Evolutionary conservation across 2,797 vertebrate species (phyloP), one percentile per base, ranked within the genome.

Genomic region (Hippoglossus hippoglossus): DNA sequence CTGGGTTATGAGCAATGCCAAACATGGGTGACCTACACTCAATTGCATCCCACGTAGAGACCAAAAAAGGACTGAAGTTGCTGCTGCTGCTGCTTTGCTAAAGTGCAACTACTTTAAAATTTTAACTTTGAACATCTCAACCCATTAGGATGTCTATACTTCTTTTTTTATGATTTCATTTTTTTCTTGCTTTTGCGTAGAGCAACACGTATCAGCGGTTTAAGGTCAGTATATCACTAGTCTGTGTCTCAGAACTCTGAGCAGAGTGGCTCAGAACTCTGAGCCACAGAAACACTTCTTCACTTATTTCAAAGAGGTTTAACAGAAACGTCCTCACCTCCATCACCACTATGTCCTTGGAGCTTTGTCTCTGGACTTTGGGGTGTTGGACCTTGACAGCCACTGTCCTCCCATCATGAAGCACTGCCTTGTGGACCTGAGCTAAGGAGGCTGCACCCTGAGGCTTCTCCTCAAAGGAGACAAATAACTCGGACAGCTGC

Each of bases 311-410:
- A 16, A 21, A 50, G 16, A 24, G 51, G 26, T 56, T 62, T 16
- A 66, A 36, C 44, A 49, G n/a, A 61, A 13, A 67, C 10, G n/a
- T 8, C 69, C 92, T 85, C 71, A 99, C 98, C 97, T 99, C 97
- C 93, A 99, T 99, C 75, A 98, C 93, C 34, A 96, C 74, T 78
- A 99, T 96, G 92, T 99, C 98, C 90, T 94, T 96, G 36, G 95
- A 94, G 85, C 97, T 97, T 90, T 99, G 98, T 26, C 83, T 83
- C 84, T 96, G 96, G 31, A 99, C 98, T 84, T 98, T 99, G 1
- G 97, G 97, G 88, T 99, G 98, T 83, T 99, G 98, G 61, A 99
- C 96, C 91, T 99, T 99, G 79, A 99, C 96, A 0, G 98, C 98
- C 83, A 99, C 98, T 0, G 94, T 97, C 77, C 93, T 95, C 28